A percentile compares a stretch with the other conserved stretches of the same genome.
Conservation (phyloP, 2,888 invertebrate genomes). For the Synergus umbraculus region DNA sequence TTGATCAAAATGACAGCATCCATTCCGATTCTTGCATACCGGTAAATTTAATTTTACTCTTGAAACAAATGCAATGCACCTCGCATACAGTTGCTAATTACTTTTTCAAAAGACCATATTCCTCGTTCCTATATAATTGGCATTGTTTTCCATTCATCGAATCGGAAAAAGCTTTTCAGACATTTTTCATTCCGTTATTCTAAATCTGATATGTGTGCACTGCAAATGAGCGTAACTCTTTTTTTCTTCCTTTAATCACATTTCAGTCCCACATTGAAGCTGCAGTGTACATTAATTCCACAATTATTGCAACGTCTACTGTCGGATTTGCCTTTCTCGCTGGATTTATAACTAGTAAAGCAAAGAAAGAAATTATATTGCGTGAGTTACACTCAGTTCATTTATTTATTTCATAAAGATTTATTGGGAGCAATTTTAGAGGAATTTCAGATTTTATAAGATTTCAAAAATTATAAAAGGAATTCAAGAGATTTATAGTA, state of each 20-base stretch:
- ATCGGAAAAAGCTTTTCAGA: neutral
- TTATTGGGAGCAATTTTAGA: no score
- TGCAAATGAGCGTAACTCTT: conserved; percentile 14
- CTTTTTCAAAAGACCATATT: neutral
- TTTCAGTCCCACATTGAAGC: conserved; percentile 68
- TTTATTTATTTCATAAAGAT: conserved; percentile 26
- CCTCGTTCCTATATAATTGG: neutral
- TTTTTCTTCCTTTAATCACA: conserved; percentile 8
- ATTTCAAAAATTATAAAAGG: no score
- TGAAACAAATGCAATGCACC: no score
- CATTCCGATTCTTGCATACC: conserved; percentile 52
- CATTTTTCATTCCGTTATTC: neutral
- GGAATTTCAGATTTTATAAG: no score
- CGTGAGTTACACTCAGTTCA: conserved; percentile 60
- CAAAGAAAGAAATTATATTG: conserved; percentile 63
- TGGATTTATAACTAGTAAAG: conserved; percentile 57
- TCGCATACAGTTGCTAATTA: neutral
- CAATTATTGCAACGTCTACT: conserved; percentile 70
- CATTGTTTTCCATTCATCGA: neutral
- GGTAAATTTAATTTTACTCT: conserved; percentile 47
- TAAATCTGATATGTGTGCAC: neutral
- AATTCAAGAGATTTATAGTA: no score
- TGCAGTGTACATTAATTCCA: conserved; percentile 70
- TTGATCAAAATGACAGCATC: neutral
- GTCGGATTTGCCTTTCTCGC: conserved; percentile 68